A percentile compares a stretch with the other conserved stretches of the same genome.
phyloP scores from a whole-genome alignment of 2,113 vertebrate species.

The Empidonax alnorum region DNA sequence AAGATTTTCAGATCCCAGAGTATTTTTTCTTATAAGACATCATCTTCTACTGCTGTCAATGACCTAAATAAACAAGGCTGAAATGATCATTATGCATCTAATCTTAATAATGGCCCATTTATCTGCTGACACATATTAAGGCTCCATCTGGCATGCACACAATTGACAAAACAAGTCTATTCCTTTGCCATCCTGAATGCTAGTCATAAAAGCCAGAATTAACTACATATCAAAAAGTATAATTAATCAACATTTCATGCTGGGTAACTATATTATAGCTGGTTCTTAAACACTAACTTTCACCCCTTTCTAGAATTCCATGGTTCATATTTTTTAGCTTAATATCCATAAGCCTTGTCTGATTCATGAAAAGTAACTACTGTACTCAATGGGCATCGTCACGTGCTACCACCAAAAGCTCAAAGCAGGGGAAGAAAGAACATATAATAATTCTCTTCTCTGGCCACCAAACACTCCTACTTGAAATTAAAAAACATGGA shows the following conservation, averaged over 20 bases:
- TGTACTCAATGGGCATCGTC: not conserved
- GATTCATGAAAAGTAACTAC: not conserved
- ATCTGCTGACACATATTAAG: slow-evolving; percentile 68
- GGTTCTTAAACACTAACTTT: slow-evolving; percentile 8
- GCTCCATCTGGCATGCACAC: slow-evolving; percentile 59
- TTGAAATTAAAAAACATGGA: not conserved
- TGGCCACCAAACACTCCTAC: not conserved
- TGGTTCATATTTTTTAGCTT: not conserved
- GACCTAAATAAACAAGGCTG: slow-evolving; percentile 73
- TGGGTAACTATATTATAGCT: not conserved
- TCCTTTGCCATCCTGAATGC: slow-evolving; percentile 8
- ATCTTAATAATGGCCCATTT: slow-evolving; percentile 75
- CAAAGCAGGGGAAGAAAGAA: not conserved
- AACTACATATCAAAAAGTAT: slow-evolving; percentile 39
- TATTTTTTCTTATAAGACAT: slow-evolving; percentile 27
- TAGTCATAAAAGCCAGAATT: slow-evolving; percentile 35
- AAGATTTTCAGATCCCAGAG: not conserved
- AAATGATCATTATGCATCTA: slow-evolving; percentile 68
- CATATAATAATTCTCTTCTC: not conserved
- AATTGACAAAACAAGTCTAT: slow-evolving; percentile 63
- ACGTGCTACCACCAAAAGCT: not conserved
- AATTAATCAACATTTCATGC: slow-evolving; percentile 5
- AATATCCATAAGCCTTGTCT: not conserved
- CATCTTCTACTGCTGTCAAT: slow-evolving; percentile 10
- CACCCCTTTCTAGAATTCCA: not conserved